Base-by-base conservation (phyloP, 2,113 vertebrate species). In the Axis porcinus region DNA sequence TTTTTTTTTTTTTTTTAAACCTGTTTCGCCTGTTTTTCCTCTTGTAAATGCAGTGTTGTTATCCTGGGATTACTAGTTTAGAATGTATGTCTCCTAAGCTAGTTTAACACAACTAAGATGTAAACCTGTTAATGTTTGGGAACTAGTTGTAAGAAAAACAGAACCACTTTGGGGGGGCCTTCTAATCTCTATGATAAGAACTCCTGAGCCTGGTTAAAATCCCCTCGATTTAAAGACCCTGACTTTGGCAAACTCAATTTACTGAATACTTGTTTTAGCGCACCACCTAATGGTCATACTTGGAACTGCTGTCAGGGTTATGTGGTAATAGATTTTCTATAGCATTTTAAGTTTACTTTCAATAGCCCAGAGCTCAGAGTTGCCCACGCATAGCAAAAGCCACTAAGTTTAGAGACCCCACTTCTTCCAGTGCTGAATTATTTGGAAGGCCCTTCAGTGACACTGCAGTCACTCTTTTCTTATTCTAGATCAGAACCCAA, bases 261-360 rank as follows among this genome's bases (percentile, higher is more conserved):
- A 11, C 30, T 17, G 45, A 52, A 93, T 62, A 40, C 89, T 96
- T 97, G 97, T 95, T 89, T 36, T 67, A 67, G 94, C 15, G 4
- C 21, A 78, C 97, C 98, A 98, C 86, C 98, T 98, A 91, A 95
- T 84, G 98, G 95, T 50, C 15, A 6, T 62, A 3, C 19, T 14
- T 45, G 58, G 83, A 50, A 97, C 95, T 93, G 95, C 94, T 25
- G 23, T 13, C 81, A 54, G 76, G 67, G 16, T 57, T 62, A 27
- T 55, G 30, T 58, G 43, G n/a, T 62, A 33, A 47, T 52, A 14
- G 33, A 45, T 81, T 97, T 92, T 79, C 33, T n/a, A 5, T 5
- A 16, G 64, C n/a, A 3, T 54, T 23, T 21, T 36, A 88, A 52
- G 40, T 58, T 95, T 55, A 54, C 67, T 89, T 50, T n/a, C 10